phyloP scores from a whole-genome alignment of 2,888 invertebrate genomes.

The Drosophila merina region DNA sequence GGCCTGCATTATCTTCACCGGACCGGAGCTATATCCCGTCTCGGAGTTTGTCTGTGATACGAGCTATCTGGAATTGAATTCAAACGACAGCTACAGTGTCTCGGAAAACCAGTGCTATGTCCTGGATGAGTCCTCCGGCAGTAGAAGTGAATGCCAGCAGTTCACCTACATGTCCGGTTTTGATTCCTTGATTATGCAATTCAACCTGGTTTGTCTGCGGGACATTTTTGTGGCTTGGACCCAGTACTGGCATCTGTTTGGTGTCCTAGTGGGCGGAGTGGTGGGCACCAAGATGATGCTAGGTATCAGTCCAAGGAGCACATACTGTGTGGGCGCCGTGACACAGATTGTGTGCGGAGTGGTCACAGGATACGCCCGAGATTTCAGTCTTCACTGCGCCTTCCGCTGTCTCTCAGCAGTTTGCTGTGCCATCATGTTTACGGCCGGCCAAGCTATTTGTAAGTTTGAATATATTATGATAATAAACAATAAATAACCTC shows the following conservation, averaged over 20 bases:
- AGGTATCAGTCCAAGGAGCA: constrained; percentile 82
- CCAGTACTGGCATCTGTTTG: constrained; percentile 85
- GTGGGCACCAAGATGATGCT: constrained; percentile 83
- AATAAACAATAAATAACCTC: neutral
- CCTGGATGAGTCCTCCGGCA: constrained; percentile 38
- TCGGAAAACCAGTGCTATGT: constrained; percentile 77
- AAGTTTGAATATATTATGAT: constrained; percentile 43
- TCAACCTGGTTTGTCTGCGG: constrained; percentile 83
- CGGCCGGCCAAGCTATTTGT: constrained; percentile 84
- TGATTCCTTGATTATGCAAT: constrained; percentile 83
- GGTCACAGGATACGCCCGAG: constrained; percentile 82
- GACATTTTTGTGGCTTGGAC: constrained; percentile 84
- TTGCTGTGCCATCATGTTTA: constrained; percentile 84
- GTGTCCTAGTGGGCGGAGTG: constrained; percentile 84
- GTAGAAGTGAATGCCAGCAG: constrained; percentile 62
- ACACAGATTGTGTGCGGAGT: constrained; percentile 83
- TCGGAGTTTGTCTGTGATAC: constrained; percentile 77
- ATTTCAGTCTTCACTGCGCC: constrained; percentile 83
- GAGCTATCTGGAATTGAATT: constrained; percentile 30
- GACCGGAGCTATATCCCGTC: constrained; percentile 81
- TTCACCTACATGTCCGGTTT: constrained; percentile 79
- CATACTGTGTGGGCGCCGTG: constrained; percentile 83
- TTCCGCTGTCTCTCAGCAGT: constrained; percentile 84
- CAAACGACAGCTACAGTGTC: constrained; percentile 55
- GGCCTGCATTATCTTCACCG: constrained; percentile 85